Conservation (phyloP, 2,888 invertebrate genomes). For the Mythimna lalbum region DNA sequence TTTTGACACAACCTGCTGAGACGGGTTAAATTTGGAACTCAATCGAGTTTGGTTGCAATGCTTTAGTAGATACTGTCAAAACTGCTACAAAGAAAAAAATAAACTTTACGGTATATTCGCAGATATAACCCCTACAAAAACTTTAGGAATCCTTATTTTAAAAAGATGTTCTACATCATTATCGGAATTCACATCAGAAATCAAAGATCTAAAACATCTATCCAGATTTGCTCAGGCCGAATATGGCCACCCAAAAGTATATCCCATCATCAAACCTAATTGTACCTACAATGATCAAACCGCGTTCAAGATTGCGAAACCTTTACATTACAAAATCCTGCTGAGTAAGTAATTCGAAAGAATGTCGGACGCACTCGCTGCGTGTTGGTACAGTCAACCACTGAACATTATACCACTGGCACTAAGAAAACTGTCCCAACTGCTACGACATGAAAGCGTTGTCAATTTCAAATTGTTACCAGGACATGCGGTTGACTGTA, state of each 20-base stretch:
- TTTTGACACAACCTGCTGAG: slow-evolving; percentile 70
- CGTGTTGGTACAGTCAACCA: slow-evolving; percentile 50
- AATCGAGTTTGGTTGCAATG: slow-evolving; percentile 20
- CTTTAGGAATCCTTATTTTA: neutral
- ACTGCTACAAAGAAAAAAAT: neutral
- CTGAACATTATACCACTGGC: neutral
- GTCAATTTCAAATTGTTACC: slow-evolving; percentile 19
- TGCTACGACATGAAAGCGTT: neutral
- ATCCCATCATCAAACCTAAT: slow-evolving; percentile 11
- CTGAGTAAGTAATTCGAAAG: slow-evolving; percentile 75
- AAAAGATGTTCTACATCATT: neutral
- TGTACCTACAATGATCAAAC: slow-evolving; percentile 28
- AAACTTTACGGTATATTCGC: neutral
- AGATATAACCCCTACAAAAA: neutral
- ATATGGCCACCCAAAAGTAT: slow-evolving; percentile 1
- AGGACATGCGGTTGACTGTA: slow-evolving; percentile 38
- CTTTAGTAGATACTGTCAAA: slow-evolving; percentile 4
- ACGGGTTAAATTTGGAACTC: slow-evolving; percentile 64
- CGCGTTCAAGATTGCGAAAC: slow-evolving; percentile 39
- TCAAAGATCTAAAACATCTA: neutral
- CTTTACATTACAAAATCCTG: slow-evolving; percentile 49
- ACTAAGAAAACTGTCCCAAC: neutral
- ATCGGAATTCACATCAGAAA: neutral
- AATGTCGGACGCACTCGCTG: slow-evolving; percentile 75
- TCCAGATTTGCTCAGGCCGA: neutral